These are phyloP conservation scores for Aphodius granarius DNA, from an alignment of 2,888 invertebrate genomes.

Conservation along the genomic window DNA sequence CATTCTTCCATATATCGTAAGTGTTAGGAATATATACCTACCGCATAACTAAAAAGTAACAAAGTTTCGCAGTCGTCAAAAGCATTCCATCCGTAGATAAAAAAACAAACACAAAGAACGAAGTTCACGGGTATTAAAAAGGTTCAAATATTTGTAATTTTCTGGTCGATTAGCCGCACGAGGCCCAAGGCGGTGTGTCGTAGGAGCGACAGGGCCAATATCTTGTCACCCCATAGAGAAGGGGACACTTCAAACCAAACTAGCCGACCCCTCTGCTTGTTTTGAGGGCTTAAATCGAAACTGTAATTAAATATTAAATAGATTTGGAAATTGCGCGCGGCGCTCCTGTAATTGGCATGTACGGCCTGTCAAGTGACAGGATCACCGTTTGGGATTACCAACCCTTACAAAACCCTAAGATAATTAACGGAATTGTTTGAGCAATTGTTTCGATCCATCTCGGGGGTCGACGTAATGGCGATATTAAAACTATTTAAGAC, in stretches of 20 bases:
- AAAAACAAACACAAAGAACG: too few relatives aligned
- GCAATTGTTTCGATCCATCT: not conserved
- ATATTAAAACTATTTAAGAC: not conserved
- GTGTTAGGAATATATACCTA: not conserved
- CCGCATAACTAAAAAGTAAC: not conserved
- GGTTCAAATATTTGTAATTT: conserved; percentile 39
- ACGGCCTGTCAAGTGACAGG: not conserved
- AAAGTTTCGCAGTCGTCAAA: too few relatives aligned
- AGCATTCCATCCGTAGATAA: too few relatives aligned
- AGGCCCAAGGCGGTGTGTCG: conserved; percentile 31
- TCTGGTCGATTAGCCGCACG: conserved; percentile 37
- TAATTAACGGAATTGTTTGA: not conserved
- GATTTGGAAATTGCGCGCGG: conserved; percentile 46
- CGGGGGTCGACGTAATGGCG: not conserved
- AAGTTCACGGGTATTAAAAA: not conserved
- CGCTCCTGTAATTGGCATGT: conserved; percentile 46
- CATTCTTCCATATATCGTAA: not conserved
- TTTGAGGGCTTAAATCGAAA: conserved; percentile 47
- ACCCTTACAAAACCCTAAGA: not conserved
- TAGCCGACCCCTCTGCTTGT: conserved; percentile 39
- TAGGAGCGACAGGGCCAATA: conserved; percentile 28
- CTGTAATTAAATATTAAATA: conserved; percentile 51
- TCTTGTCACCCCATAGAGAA: conserved; percentile 39
- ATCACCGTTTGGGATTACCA: not conserved
- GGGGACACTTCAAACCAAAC: conserved; percentile 49